Evolutionary conservation across 2,113 vertebrate species (phyloP).

Genomic region (Orcinus orca): DNA sequence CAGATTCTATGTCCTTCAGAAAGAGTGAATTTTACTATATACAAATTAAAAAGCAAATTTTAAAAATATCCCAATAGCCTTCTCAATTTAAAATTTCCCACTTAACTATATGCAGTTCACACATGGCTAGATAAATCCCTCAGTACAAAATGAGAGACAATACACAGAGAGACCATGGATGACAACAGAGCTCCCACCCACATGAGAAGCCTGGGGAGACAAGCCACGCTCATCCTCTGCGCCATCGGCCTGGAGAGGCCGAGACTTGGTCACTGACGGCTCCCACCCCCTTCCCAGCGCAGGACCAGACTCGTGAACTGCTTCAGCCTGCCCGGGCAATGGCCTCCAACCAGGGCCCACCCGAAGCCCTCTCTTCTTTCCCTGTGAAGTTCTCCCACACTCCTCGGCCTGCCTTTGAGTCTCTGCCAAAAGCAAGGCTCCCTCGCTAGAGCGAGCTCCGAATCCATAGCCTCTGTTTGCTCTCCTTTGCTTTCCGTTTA

Average conservation of each 20-base stretch:
- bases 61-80: neutral
- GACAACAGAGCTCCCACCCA: accelerated
- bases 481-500: neutral
- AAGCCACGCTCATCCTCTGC: neutral
- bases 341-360: too few species aligned
- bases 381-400: neutral
- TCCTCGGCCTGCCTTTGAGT: neutral
- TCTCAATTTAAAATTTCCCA: neutral
- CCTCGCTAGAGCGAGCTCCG: neutral
- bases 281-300: neutral
- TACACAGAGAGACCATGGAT: accelerated
- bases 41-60: neutral
- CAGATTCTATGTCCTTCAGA: neutral
- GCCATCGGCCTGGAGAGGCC: accelerated
- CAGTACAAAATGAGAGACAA: neutral
- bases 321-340: neutral
- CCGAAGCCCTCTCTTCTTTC: accelerated
- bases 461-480: neutral
- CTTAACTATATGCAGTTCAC: neutral
- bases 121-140: accelerated
- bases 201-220: accelerated
- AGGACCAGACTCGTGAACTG: neutral
- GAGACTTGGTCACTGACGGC: neutral
- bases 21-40: neutral
- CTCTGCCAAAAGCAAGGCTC: too few species aligned